phyloP scores from a whole-genome alignment of 2,888 invertebrate species.

The Ashinkailepas kermadecensis region DNA sequence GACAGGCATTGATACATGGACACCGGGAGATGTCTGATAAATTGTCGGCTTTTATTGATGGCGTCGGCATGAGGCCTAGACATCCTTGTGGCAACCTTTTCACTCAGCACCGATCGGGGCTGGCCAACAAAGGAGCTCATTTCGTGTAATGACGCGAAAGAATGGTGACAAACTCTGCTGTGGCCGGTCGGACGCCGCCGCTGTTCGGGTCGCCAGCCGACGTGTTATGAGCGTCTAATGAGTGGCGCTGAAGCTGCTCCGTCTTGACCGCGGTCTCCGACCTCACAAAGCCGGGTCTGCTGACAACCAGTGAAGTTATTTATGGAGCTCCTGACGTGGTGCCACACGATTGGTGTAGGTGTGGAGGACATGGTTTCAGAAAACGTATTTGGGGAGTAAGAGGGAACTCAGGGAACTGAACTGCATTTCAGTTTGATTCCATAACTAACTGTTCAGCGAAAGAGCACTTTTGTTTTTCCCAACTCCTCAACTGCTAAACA shows the following conservation, averaged over 20 bases:
- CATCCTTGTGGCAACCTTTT: not conserved
- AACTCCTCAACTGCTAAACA: too few species aligned
- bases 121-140: not conserved
- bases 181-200: not conserved
- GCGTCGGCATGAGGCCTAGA: not conserved
- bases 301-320: too few species aligned
- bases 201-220: not conserved
- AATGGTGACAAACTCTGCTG: not conserved
- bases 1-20: not conserved
- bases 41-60: constrained; percentile 15
- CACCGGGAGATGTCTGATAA: constrained; percentile 12
- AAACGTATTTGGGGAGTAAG: too few species aligned
- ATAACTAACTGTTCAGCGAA: too few species aligned
- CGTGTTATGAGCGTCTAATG: not conserved
- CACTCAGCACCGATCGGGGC: not conserved
- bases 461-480: too few species aligned
- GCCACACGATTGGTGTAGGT: too few species aligned
- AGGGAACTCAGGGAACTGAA: too few species aligned
- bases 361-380: too few species aligned
- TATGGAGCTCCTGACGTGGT: too few species aligned
- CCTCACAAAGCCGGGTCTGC: too few species aligned
- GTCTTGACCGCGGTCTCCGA: not conserved
- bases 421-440: too few species aligned
- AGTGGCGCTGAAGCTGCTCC: not conserved
- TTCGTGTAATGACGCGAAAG: constrained; percentile 8